A percentile compares a stretch with the other conserved stretches of the same genome.
These are phyloP conservation scores for Sebastes trivittatus DNA, from an alignment of 2,797 vertebrate genomes.

Conservation along the genomic window DNA sequence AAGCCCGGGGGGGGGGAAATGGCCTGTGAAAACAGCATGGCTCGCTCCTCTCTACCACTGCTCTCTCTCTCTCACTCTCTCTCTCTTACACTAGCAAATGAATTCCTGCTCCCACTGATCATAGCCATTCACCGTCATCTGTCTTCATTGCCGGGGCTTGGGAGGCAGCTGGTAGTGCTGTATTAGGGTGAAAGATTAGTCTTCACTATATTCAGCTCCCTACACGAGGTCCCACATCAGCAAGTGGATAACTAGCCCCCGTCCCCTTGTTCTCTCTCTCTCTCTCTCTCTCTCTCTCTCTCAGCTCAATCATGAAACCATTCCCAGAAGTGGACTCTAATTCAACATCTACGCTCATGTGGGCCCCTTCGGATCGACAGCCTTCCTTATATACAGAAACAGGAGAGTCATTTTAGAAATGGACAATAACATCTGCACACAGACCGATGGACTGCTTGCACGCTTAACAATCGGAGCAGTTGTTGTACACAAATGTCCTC, in stretches of 20 bases:
- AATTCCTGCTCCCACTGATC: constrained; percentile 64
- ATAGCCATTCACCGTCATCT: constrained; percentile 44
- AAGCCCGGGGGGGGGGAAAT: constrained; percentile 51
- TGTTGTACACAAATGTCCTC: constrained; percentile 5
- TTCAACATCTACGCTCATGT: constrained; percentile 7
- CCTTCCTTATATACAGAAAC: background rate
- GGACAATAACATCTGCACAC: background rate
- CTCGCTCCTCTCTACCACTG: constrained; percentile 36
- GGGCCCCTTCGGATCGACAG: background rate
- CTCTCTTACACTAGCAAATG: constrained; percentile 34
- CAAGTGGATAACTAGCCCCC: constrained; percentile 56
- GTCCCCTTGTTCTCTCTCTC: background rate
- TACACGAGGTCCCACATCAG: constrained; percentile 54
- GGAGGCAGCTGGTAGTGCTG: constrained; percentile 57
- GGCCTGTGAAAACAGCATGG: constrained; percentile 59
- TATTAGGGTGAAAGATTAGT: constrained; percentile 60
- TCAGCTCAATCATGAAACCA: background rate
- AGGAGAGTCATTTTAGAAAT: background rate
- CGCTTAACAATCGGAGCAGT: background rate
- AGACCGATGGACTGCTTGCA: background rate
- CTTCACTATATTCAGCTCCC: constrained; percentile 37
- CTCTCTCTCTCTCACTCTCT: background rate
- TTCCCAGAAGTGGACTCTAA: constrained; percentile 46
- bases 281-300: background rate
- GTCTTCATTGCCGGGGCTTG: constrained; percentile 61